phyloP scores from a whole-genome alignment of 2,888 invertebrate species.

The Glaucopsyche alexis region DNA sequence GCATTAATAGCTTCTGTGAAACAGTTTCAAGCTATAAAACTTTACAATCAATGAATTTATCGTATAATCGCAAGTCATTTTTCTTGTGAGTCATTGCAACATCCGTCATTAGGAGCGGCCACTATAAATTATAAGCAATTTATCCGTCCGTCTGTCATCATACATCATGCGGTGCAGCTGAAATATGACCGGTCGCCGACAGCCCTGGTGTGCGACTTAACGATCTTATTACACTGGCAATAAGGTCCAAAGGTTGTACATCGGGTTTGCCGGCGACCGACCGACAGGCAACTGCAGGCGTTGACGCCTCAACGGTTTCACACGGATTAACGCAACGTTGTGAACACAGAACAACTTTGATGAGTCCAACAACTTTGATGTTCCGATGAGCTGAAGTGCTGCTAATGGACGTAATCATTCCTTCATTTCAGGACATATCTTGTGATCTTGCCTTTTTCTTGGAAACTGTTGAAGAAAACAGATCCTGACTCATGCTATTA shows the following conservation, averaged over 20 bases:
- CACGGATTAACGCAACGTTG: not conserved
- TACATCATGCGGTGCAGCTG: slow-evolving; percentile 71
- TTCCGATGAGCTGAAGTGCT: not conserved
- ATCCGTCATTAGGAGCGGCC: slow-evolving; percentile 66
- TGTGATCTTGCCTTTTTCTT: too few species aligned
- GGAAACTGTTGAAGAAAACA: too few species aligned
- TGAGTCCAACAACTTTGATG: not conserved
- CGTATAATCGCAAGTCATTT: slow-evolving; percentile 45
- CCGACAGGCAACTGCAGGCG: slow-evolving; percentile 31
- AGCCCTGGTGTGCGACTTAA: slow-evolving; percentile 11
- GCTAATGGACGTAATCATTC: not conserved
- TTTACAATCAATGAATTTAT: slow-evolving; percentile 26
- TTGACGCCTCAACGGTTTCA: slow-evolving; percentile 46
- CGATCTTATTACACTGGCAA: not conserved
- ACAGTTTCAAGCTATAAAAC: slow-evolving; percentile 27
- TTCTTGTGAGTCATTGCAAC: slow-evolving; percentile 52
- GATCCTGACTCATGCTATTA: too few species aligned
- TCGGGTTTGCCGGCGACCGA: not conserved
- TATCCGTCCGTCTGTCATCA: slow-evolving; percentile 76
- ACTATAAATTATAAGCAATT: slow-evolving; percentile 78
- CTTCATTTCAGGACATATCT: too few species aligned
- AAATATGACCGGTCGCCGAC: slow-evolving; percentile 65
- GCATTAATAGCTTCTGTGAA: slow-evolving; percentile 7
- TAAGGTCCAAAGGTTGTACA: not conserved
- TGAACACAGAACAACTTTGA: not conserved